Base-by-base conservation (phyloP, 2,888 invertebrate genomes). In the Barypeithes pellucidus region DNA sequence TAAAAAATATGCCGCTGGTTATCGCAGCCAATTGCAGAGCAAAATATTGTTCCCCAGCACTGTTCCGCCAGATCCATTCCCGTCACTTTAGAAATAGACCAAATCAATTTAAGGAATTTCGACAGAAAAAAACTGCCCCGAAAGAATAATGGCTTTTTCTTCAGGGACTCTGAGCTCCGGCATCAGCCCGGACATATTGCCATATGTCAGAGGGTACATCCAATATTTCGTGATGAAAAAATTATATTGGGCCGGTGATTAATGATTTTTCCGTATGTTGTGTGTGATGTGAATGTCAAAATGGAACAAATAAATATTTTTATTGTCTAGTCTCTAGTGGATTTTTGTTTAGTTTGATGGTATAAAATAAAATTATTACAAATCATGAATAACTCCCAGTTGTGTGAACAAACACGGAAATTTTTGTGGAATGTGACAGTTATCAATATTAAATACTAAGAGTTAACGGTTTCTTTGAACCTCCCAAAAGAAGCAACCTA, bases 81-180 rank as follows among this genome's bases (percentile, higher is more conserved):
- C 43, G 60, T 72, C 67, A 72, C 41, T 39, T 62, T 62, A 29
- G 62, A 72, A 67, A 72, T 72, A 62, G 67, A 67, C 62, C 61
- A 39, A 72, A 72, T 72, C 72, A 72, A 72, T 72, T 72, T 72
- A 57, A 67, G 72, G 60, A 72, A 71, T 71, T 71, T 65, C 65
- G 59, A 50, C 45, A 54, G 16, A 72, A 67, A 67, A 67, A 29
- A 66, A 65, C 54, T 1, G 66, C 59, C 47, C 66, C 24, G 65
- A 71, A 71, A 71, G 57, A 71, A 65, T 60, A 71, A 65, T 65
- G 36, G 71, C 20, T 50, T 71, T 65, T 66, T 43, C 71, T 65
- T 65, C 20, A n/a, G 71, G 71, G 71, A 71, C 36, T 54, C 50
- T 63, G 45, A 29, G 29, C 29, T n/a, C 29, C n/a, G 12, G 43